Evolutionary conservation across 1,140 invertebrate genomes (phyloP), one percentile per base, ranked within the genome.

Genomic region (Euschistus heros): DNA sequence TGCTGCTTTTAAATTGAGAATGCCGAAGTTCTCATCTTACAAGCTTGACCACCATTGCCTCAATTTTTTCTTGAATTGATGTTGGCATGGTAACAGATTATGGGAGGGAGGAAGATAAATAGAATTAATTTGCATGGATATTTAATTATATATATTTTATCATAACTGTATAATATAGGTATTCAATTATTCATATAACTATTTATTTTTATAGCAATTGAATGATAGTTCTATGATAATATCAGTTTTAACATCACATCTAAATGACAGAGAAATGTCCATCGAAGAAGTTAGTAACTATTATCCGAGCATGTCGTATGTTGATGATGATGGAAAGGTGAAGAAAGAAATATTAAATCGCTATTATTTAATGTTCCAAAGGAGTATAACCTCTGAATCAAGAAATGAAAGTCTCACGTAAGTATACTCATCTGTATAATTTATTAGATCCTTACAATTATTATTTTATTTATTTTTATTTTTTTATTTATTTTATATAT

Each of bases 201-300:
- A 44, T 67, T 64, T 72, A 68, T 67, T 75, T 71, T 80, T 81
- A 67, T 76, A 91, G 78, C 91, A 94, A 79, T 75, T 99, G 65
- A 87, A 91, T 71, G 97, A 99, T 71, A 97, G 94, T 66, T 87
- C 91, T 42, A 88, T 95, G 75, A 97, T 99, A 54, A 85, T 98
- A 72, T 98, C 94, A 30, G 77, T 89, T 2, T 71, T 99, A 26
- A 82, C 86, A 50, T 91, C 92, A 4, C 87, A 86, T 71, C 73
- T 97, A 2, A 70, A 82, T 64, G 85, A 93, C 70, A 79, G 76
- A 62, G 75, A 77, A 14, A 74, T 80, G 44, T 80, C 77, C 54
- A 73, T 97, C 13, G 73, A 79, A 8, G 83, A 90, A n/a, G 75
- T 96, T n/a, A 75, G 85, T 0, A 81, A 86, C 57, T 94, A 81